Base-by-base conservation (phyloP, 2,888 invertebrate genomes). In the Onchidella celtica region DNA sequence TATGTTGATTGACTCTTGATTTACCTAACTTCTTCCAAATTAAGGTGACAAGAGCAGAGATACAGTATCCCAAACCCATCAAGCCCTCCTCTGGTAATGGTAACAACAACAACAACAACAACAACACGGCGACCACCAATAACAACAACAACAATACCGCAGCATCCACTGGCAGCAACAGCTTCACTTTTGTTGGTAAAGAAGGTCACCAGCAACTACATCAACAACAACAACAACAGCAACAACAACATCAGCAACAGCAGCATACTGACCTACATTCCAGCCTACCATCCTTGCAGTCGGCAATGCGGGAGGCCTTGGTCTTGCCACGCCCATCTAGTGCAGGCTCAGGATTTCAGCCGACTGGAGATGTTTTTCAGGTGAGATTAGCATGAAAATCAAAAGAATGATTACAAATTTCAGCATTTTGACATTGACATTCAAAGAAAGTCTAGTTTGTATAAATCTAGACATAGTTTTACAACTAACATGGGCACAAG, bases 41-140 rank as follows among this genome's bases (percentile, higher is more conserved):
- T n/a, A n/a, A 29, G 97, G 97, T 91, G 95, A 97, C 75, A 97
- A 97, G 4, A 95, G 96, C 89, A 95, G 97, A 87, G n/a, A 36
- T 80, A 3, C 73, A 55, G 38, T 72, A 80, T 29, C 97, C 98
- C 38, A 98, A 97, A 93, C 97, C 98, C 29, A 97, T 98, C 84
- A 97, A 97, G 94, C 86, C 88, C 27, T 34, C 14, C 24, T 65
- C 34, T n/a, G 29, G 21, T 4, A 55, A n/a, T n/a, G n/a, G 63
- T 40, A 11, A 29, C 66, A 32, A 36, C 66, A 73, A 66, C 61
- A 74, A 27, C 75, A 73, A 21, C 69, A 75, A 32, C 47, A 74
- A 38, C 32, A 38, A 17, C 40, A 32, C 36, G 29, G 36, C 61
- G 17, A 32, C 34, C 34, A 40, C 63, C 24, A 79, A 47, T 69